These are phyloP conservation scores for Acronicta leporina DNA, from an alignment of 2,888 invertebrate genomes.

Conservation along the genomic window DNA sequence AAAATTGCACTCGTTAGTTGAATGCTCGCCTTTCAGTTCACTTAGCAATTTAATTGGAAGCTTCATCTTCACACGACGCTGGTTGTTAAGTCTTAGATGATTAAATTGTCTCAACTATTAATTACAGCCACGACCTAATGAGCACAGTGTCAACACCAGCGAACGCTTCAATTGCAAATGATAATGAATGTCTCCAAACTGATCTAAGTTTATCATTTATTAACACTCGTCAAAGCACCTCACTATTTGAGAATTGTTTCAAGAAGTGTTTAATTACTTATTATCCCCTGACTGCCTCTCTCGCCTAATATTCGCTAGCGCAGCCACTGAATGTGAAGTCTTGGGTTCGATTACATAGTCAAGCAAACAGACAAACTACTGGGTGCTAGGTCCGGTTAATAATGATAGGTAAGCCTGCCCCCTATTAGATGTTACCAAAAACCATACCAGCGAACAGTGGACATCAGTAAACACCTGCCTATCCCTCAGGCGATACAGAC, in stretches of 20 bases:
- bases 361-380: no score
- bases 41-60: background rate
- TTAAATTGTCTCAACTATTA: conserved; percentile 8
- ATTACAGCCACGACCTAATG: conserved; percentile 12
- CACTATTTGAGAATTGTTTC: background rate
- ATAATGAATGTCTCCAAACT: conserved; percentile 24
- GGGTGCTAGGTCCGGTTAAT: no score
- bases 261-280: conserved; percentile 23
- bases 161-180: conserved; percentile 10
- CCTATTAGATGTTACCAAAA: no score
- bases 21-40: background rate
- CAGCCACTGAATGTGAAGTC: no score
- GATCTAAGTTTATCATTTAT: conserved; percentile 25
- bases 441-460: no score
- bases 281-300: no score
- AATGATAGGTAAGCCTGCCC: no score
- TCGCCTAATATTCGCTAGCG: no score
- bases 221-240: conserved; percentile 18
- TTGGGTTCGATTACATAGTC: no score
- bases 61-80: background rate
- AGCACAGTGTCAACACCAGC: conserved; percentile 9
- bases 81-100: background rate
- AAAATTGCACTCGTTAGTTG: conserved; percentile 5
- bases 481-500: no score
- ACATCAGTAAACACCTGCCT: no score